A percentile compares a stretch with the other conserved stretches of the same genome.
These are phyloP conservation scores for crab-eating macaque (Macaca fascicularis) DNA, from an alignment of 2,113 vertebrate species.

Conservation along the genomic window T2T-MFA8v1.1 NC_088384.1:80009001-80009500, in stretches of 20 bases:
- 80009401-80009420: background rate
- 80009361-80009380: background rate
- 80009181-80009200: slow-evolving; percentile 55
- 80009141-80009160: slow-evolving; percentile 46
- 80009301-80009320: slow-evolving; percentile 54
- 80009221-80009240: slow-evolving; percentile 55
- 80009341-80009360: background rate
- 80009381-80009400: background rate
- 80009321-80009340: slow-evolving; percentile 40
- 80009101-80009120: slow-evolving; percentile 16
- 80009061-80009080: background rate
- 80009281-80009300: slow-evolving; percentile 32
- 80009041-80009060: background rate
- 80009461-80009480: background rate
- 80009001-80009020: background rate
- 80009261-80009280: slow-evolving; percentile 59
- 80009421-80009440: background rate
- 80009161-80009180: slow-evolving; percentile 20
- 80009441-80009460: background rate
- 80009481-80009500: background rate
- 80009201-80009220: slow-evolving; percentile 67
- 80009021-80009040: background rate
- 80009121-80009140: slow-evolving; percentile 4
- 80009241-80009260: slow-evolving; percentile 62
- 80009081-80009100: background rate